These are phyloP conservation scores for Mustela lutreola DNA, from an alignment of 2,113 vertebrate species.

Conservation along the genomic window DNA sequence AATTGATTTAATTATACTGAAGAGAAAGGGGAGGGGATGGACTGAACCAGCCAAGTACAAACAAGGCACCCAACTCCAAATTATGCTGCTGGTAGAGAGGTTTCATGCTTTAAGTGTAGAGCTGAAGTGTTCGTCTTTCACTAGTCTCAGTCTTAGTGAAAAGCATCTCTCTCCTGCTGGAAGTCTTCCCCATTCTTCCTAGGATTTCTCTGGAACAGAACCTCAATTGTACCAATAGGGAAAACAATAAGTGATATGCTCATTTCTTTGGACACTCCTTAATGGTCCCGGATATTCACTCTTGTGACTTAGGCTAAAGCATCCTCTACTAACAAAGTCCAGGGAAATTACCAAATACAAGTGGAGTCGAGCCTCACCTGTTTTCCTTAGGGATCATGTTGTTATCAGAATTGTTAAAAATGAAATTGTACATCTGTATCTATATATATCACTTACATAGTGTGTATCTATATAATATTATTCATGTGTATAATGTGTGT, in stretches of 20 bases:
- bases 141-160: background rate
- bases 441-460: background rate
- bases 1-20: conserved; percentile 74
- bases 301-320: background rate
- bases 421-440: rapidly evolving
- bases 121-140: background rate
- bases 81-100: background rate
- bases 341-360: background rate
- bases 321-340: background rate
- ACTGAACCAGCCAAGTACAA: conserved; percentile 40
- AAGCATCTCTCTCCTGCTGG: background rate
- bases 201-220: background rate
- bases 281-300: background rate
- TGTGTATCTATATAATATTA: background rate
- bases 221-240: background rate
- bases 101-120: background rate
- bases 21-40: background rate
- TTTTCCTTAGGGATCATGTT: background rate
- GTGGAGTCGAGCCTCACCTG: background rate
- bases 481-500: background rate
- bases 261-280: background rate
- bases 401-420: background rate
- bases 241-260: background rate
- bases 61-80: background rate
- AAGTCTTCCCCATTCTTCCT: background rate